Base-by-base conservation (phyloP, 2,888 invertebrate species). In the Hyles lineata region DNA sequence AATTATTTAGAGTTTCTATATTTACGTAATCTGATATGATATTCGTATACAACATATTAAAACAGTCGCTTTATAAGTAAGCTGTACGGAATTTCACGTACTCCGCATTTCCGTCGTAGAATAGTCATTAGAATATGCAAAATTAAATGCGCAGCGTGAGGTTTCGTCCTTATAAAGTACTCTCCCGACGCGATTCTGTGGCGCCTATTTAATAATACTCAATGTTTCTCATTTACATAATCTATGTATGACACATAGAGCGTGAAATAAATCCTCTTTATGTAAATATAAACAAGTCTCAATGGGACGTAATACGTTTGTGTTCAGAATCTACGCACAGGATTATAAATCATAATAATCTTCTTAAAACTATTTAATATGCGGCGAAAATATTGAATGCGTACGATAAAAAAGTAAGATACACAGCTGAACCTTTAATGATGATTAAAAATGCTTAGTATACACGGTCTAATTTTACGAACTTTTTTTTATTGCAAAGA, bases 151-250 rank as follows among this genome's bases (percentile, higher is more conserved):
- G 23, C 43, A 43, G 67, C 67, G 23, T 35, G 23, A 67, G 43
- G 50, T 19, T 35, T 71, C 21, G 50, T 62, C n/a, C 32, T 23
- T 62, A n/a, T 29, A 62, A 15, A 71, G 29, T 62, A 29, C 35
- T 23, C 23, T 2, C 50, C 23, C 43, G 67, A 43, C 23, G 67
- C 50, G 67, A 43, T 67, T 50, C 43, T 17, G 67, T 67, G 67
- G 67, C 43, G 67, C 50, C 67, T 50, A 50, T 67, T 67, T 67
- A 67, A 50, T 67, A 50, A 43, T 67, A 67, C 21, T 67, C 50
- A 8, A 67, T 23, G 67, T 23, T 50, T 67, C 63, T 67, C 15
- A 67, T 73, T 73, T 71, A 21, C 60, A 43, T 71, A 61, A 55
- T n/a, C 55, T n/a, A 55, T 15, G 55, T n/a, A n/a, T 55, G 55